A percentile compares a stretch with the other conserved stretches of the same genome.
phyloP scores from a whole-genome alignment of 1,140 invertebrate genomes.

The Pogonomyrmex barbatus region DNA sequence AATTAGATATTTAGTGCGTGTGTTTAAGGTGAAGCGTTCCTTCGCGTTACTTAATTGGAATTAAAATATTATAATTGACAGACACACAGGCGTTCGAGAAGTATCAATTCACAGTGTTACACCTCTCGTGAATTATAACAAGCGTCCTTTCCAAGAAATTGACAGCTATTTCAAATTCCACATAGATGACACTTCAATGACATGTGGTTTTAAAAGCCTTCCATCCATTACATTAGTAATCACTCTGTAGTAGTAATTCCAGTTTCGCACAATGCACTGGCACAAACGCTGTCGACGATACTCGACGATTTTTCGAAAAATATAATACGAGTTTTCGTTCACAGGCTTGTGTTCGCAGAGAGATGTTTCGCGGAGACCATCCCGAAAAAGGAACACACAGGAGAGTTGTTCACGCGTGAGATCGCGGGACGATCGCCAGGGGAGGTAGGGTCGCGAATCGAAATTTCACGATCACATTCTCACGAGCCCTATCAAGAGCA shows the following conservation, averaged over 20 bases:
- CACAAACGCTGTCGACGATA: neutral
- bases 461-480: neutral
- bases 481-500: neutral
- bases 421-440: neutral
- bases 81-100: neutral
- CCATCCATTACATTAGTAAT: conserved; percentile 13
- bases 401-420: neutral
- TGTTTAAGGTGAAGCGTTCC: neutral
- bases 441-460: neutral
- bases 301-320: neutral
- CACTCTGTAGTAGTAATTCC: conserved; percentile 34
- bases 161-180: neutral
- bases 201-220: conserved; percentile 21
- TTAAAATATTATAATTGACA: neutral
- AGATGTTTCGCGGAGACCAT: no score
- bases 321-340: neutral
- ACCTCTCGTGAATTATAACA: neutral
- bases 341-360: neutral
- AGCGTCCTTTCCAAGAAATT: neutral
- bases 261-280: neutral
- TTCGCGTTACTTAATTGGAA: neutral
- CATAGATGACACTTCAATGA: conserved; percentile 26
- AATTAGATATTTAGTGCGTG: neutral
- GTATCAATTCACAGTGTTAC: neutral
- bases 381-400: no score